Conservation (phyloP, 2,888 invertebrate species). For the Nemapogon koenigi region DNA sequence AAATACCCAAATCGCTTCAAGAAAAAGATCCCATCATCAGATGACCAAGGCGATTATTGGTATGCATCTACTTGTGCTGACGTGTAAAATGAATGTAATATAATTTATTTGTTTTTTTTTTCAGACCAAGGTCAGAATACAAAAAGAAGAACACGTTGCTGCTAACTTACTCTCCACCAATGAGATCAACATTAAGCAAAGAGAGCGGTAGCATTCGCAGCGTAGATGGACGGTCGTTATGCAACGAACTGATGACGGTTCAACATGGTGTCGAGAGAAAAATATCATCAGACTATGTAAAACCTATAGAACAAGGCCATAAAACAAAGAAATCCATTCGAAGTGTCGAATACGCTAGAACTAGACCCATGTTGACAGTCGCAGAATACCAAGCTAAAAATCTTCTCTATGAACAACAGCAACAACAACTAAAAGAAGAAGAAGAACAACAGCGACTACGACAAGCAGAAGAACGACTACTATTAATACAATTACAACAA, state of each 20-base stretch:
- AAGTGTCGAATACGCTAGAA: conserved; percentile 35
- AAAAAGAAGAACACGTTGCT: conserved; percentile 22
- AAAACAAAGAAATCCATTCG: conserved; percentile 28
- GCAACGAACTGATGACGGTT: conserved; percentile 13
- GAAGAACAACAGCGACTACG: too few species aligned
- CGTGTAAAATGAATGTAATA: too few species aligned
- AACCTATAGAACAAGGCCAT: conserved; percentile 31
- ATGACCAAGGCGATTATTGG: too few species aligned
- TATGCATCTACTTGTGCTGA: too few species aligned
- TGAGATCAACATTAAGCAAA: neutral
- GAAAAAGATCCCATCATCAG: too few species aligned
- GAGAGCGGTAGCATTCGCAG: neutral
- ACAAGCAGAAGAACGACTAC: too few species aligned
- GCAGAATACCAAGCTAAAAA: conserved; percentile 35
- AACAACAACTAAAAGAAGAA: too few species aligned
- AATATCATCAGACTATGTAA: conserved; percentile 45
- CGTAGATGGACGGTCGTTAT: neutral
- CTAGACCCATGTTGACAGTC: conserved; percentile 35
- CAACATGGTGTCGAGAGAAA: conserved; percentile 37
- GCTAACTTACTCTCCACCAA: neutral
- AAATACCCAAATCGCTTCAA: too few species aligned
- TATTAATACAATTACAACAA: too few species aligned
- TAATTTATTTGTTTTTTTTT: too few species aligned
- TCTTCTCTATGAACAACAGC: too few species aligned
- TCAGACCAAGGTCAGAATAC: conserved; percentile 24